Evolutionary conservation across 2,113 vertebrate species (phyloP), one percentile per base, ranked within the genome.

Genomic region (Hyperopisus bebe): DNA sequence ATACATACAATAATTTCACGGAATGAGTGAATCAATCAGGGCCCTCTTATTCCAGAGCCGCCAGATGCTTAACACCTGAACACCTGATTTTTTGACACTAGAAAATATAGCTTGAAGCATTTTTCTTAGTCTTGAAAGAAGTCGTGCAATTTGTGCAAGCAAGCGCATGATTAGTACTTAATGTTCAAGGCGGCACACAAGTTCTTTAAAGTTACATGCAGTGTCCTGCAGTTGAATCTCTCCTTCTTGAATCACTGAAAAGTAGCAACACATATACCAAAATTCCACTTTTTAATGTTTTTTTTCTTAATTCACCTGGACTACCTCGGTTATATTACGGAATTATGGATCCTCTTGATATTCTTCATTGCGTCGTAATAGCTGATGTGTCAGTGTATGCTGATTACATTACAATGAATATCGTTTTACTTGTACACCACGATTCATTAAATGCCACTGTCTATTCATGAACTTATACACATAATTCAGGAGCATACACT

Each of bases 81-180:
- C 90, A 92, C 92, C 94, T 93, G 92, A 92, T 89, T 91, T 88
- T 89, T 74, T 88, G 35, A 90, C 46, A 70, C 70, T 53, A 3
- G 70, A 85, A 4, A 90, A 91, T 82, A 90, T 17, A 5, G 90
- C 88, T 1, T 46, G 13, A 53, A 66, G 77, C 50, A 42, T 74
- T 55, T 89, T 90, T 77, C n/a, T 47, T 39, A 80, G 42, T 55
- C 88, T 50, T 87, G 53, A 91, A 88, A 53, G 46, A 50, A 86
- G 82, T 82, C 62, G 87, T 42, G 17, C 89, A 90, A 53, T 84
- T 70, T 85, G 88, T 89, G 90, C 86, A 89, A 87, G 82, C 87
- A 90, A 83, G 88, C 86, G 58, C 24, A 88, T 86, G 89, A 89
- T 88, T 90, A 88, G 88, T 19, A 89, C 42, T 42, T 42, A 42